Evolutionary conservation across 2,113 vertebrate species (phyloP), one percentile per base, ranked within the genome.

Genomic region (Rutilus rutilus): DNA sequence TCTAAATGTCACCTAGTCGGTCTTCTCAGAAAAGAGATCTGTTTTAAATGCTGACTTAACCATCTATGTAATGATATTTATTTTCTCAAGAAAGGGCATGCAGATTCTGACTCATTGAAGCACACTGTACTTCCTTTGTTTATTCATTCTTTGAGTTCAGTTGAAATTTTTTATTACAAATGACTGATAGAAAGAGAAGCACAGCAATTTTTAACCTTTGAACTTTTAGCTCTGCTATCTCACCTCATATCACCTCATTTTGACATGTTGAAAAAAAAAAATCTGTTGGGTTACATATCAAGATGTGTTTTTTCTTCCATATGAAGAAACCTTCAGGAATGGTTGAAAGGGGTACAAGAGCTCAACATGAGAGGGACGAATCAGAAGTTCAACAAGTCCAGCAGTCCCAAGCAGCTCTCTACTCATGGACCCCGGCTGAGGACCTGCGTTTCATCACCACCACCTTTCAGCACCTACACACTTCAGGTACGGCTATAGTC

Each of bases 381-480:
- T 45, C 85, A 25, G 87, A 82, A 57, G 85, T 87, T 10, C 91
- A 67, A 71, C 86, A 84, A 27, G 75, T 86, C 9, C 75, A 86
- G 23, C 62, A 19, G 21, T 15, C 47, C 78, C 54, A 21, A 75
- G 8, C 8, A 21, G 33, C 25, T 42, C 73, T 54, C 0, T n/a
- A 9, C 36, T 57, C 59, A 87, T 93, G 95, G 88, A 94, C 97
- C 88, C 95, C 95, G 0, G 94, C 95, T 75, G 94, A 96, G 42
- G 97, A 98, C 62, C 93, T 97, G 21, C 91, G 93, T 64, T 97
- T 96, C 91, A 97, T 99, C 90, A 95, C 96, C 83, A 95, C 94
- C 85, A 97, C 95, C 50, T 97, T 98, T 93, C 96, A 96, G 82
- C 96, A 98, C n/a, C 94, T 98, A 62, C 94, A 96, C 57, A 95